These are phyloP conservation scores for Diadophis punctatus DNA, from an alignment of 2,113 vertebrate species.

Conservation along the genomic window DNA sequence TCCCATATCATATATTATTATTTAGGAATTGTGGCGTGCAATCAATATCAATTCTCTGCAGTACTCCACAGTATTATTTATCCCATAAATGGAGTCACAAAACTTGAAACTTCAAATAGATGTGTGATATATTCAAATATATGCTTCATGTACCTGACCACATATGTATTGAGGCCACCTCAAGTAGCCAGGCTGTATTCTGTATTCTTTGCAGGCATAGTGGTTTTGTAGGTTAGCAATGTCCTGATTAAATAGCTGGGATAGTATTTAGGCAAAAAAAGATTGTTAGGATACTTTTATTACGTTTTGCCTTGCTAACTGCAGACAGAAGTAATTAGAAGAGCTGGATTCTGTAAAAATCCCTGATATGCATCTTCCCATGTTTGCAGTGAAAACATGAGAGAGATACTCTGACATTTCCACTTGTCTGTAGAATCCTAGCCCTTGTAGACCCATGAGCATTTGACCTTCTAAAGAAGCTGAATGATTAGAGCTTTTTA, in stretches of 20 bases:
- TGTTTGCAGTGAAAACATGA: not conserved
- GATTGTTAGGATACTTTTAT: not conserved
- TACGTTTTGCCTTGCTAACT: not conserved
- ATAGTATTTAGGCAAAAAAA: not conserved
- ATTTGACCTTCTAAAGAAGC: not conserved
- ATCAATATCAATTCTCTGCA: slow-evolving; percentile 1
- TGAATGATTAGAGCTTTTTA: not conserved
- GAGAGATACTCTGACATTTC: not conserved
- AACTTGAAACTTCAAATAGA: not conserved
- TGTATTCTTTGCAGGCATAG: not conserved
- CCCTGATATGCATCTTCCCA: not conserved
- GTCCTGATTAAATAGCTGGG: not conserved
- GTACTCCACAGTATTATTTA: not conserved
- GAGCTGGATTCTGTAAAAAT: not conserved
- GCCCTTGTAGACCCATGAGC: not conserved
- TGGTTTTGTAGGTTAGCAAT: not conserved
- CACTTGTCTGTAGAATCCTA: not conserved
- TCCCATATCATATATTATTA: not conserved
- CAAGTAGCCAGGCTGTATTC: not conserved
- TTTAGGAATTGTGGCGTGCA: not conserved
- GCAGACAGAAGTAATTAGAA: not conserved
- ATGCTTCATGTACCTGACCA: not conserved
- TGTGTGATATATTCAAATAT: not conserved
- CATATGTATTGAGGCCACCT: not conserved
- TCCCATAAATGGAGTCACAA: not conserved